These are phyloP conservation scores for Uropsilus gracilis DNA, from an alignment of 2,113 vertebrate genomes.

Conservation along the genomic window DNA sequence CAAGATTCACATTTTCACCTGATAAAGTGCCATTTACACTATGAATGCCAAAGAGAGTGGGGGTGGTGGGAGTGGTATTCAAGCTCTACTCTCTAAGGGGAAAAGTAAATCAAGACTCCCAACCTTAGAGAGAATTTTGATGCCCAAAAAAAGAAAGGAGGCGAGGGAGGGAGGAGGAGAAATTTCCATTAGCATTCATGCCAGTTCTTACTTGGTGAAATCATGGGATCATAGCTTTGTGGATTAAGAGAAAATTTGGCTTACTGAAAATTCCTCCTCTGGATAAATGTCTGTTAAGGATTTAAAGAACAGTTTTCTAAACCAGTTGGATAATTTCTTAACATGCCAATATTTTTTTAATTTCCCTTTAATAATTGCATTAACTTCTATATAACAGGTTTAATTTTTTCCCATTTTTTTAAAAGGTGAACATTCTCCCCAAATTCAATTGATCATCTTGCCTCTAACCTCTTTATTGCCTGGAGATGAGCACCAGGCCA, in stretches of 20 bases:
- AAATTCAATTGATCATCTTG: neutral
- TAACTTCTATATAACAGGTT: neutral
- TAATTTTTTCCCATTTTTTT: neutral
- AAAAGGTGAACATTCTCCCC: neutral
- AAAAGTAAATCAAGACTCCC: neutral
- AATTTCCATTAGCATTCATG: conserved; percentile 75
- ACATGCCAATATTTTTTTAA: conserved; percentile 65
- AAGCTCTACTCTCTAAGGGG: neutral
- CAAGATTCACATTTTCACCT: conserved; percentile 81
- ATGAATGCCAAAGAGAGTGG: conserved; percentile 76
- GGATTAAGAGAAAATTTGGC: conserved; percentile 79
- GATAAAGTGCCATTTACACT: conserved; percentile 83
- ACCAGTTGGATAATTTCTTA: conserved; percentile 63
- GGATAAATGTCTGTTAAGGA: conserved; percentile 56
- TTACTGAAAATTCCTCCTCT: conserved; percentile 65
- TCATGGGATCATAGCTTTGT: conserved; percentile 66
- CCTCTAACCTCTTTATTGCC: too few species aligned
- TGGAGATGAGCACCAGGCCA: neutral
- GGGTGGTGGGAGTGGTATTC: neutral
- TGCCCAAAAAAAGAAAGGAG: neutral
- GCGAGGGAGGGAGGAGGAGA: neutral
- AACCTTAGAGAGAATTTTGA: neutral
- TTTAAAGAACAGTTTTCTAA: conserved; percentile 69
- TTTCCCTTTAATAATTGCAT: conserved; percentile 73
- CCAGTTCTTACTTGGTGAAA: conserved; percentile 68